Evolutionary conservation across 2,113 vertebrate genomes (phyloP).

Genomic region (Myotis lucifugus): DNA sequence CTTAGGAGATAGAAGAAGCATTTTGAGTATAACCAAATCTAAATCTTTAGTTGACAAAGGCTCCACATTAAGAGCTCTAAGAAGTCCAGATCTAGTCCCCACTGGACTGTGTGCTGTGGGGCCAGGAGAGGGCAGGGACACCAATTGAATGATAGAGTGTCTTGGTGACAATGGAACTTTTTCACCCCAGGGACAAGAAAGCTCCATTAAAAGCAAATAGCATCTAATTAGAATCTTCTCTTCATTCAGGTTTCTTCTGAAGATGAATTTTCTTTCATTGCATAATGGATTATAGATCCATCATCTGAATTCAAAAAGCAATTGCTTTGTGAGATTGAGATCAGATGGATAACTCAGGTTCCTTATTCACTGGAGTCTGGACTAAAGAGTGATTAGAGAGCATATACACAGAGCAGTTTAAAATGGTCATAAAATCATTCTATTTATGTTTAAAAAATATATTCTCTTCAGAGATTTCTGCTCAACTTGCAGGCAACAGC

Average conservation of each 20-base stretch:
- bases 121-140: neutral
- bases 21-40: conserved; percentile 41
- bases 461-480: conserved; percentile 24
- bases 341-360: neutral
- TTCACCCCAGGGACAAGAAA: neutral
- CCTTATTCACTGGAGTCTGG: neutral
- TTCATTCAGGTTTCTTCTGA: conserved; percentile 10
- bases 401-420: neutral
- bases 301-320: conserved; percentile 58
- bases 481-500: conserved; percentile 29
- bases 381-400: conserved; percentile 27
- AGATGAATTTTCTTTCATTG: conserved; percentile 50
- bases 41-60: neutral
- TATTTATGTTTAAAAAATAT: conserved; percentile 59
- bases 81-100: neutral
- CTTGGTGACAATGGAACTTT: neutral
- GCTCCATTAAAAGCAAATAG: neutral
- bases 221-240: conserved; percentile 1
- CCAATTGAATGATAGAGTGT: neutral
- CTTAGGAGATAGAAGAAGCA: neutral
- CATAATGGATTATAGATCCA: conserved; percentile 53
- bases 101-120: neutral
- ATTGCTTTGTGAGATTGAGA: conserved; percentile 22
- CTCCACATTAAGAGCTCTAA: neutral
- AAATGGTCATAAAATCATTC: conserved; percentile 1